Conservation (phyloP, 2,888 invertebrate genomes). For the Petrophora chlorosata region DNA sequence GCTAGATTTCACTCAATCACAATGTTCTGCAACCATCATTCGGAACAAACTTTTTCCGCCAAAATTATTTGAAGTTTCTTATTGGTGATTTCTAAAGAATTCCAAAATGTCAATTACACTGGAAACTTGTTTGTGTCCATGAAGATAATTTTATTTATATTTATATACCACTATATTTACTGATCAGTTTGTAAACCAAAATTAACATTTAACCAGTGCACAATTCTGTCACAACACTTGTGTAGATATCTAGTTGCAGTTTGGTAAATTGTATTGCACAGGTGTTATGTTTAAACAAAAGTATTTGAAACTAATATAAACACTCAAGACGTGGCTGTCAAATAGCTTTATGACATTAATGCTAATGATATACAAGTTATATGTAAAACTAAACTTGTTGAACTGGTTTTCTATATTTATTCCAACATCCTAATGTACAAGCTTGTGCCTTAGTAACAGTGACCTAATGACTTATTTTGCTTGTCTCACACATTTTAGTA, state of each 20-base stretch:
- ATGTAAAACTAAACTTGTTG: slow-evolving; percentile 4
- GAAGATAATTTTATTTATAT: no score
- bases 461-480: background rate
- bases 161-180: background rate
- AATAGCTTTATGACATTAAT: slow-evolving; percentile 10
- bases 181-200: background rate
- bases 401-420: slow-evolving; percentile 12
- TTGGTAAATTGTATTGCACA: background rate
- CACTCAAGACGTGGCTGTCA: slow-evolving; percentile 2
- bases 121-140: background rate
- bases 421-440: background rate
- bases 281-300: background rate
- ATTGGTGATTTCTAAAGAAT: no score
- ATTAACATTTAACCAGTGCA: background rate
- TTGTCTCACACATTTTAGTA: no score
- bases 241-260: background rate
- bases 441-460: background rate
- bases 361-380: slow-evolving; percentile 15
- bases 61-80: no score
- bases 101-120: background rate
- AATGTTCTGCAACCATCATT: no score
- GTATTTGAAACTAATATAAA: background rate
- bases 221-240: background rate
- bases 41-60: no score
- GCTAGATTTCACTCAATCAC: no score